phyloP scores from a whole-genome alignment of 1,140 invertebrate species.

The Bombus breviceps region DNA sequence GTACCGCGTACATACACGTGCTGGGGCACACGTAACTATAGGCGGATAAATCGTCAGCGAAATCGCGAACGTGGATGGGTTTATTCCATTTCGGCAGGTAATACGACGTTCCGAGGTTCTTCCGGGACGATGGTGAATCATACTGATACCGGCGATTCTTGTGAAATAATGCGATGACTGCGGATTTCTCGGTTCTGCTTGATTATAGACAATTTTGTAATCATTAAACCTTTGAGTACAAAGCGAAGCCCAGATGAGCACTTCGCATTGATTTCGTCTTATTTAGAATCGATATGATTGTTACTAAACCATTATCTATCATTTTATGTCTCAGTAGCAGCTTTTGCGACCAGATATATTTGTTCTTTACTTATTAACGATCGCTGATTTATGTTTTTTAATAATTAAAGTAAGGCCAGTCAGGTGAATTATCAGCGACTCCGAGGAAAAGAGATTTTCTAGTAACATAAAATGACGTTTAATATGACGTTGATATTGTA shows the following conservation, averaged over 20 bases:
- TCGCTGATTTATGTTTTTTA: too few species aligned
- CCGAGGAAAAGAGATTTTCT: neutral
- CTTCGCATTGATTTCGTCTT: neutral
- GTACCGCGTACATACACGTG: neutral
- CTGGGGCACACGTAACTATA: constrained; percentile 11
- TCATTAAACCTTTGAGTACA: neutral
- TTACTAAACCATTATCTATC: too few species aligned
- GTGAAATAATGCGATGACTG: neutral
- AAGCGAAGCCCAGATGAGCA: neutral
- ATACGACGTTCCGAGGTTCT: neutral
- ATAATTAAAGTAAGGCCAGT: neutral
- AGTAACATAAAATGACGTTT: neutral
- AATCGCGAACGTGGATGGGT: constrained; percentile 37
- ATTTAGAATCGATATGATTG: neutral
- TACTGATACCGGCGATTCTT: neutral
- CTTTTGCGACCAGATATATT: too few species aligned
- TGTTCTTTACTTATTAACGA: too few species aligned
- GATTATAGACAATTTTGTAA: neutral
- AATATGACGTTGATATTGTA: neutral
- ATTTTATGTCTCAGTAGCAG: too few species aligned
- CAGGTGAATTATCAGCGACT: neutral
- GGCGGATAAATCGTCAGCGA: constrained; percentile 36
- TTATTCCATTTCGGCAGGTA: constrained; percentile 22
- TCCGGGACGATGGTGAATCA: neutral
- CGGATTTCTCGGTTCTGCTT: neutral